Conservation (phyloP, 2,113 vertebrate genomes). For the Nestor notabilis region DNA sequence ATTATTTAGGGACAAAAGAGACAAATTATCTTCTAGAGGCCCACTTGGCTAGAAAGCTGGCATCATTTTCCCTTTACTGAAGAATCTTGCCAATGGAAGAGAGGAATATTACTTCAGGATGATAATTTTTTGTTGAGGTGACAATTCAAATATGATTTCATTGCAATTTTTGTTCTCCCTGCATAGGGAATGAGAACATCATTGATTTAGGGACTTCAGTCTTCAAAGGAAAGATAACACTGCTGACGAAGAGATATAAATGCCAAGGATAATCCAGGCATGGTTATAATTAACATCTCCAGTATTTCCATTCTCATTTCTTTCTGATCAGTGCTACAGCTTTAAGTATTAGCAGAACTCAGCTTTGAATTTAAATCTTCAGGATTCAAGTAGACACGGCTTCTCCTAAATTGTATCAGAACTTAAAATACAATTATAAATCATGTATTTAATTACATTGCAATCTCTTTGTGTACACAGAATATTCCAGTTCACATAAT, state of each 20-base stretch:
- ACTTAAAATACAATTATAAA: constrained; percentile 10
- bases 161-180: neutral
- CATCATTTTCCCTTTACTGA: neutral
- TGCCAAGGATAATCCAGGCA: neutral
- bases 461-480: neutral
- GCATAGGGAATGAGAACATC: neutral
- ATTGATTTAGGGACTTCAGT: neutral
- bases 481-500: neutral
- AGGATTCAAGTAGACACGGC: neutral
- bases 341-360: neutral
- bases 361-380: neutral
- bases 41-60: neutral
- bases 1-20: neutral
- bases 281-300: neutral
- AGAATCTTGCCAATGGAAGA: neutral
- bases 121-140: neutral
- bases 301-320: neutral
- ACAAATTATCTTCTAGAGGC: neutral
- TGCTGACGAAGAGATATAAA: neutral
- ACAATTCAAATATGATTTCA: neutral
- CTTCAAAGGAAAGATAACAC: neutral
- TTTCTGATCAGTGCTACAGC: neutral
- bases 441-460: neutral
- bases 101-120: neutral
- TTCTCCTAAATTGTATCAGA: neutral